phyloP scores from a whole-genome alignment of 1,140 invertebrate genomes.

The Hestina assimilis region DNA sequence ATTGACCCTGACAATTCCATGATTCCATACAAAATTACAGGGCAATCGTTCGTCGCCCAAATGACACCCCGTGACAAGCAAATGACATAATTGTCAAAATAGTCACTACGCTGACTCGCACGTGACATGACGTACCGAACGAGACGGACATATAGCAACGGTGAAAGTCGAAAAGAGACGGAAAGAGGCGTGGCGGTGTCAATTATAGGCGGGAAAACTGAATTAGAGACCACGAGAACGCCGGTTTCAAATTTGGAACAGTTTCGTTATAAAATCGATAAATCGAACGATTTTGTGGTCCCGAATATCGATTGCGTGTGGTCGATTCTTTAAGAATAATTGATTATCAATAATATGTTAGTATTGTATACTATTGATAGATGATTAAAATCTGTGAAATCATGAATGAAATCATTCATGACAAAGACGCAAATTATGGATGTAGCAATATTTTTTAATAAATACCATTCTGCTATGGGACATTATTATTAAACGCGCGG shows the following conservation, averaged over 20 bases:
- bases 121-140: conserved; percentile 59
- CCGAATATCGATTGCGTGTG: conserved; percentile 61
- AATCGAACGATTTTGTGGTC: conserved; percentile 67
- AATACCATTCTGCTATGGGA: conserved; percentile 52
- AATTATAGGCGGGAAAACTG: conserved; percentile 76
- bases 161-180: conserved; percentile 35
- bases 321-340: conserved; percentile 71
- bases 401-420: conserved; percentile 61
- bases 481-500: conserved; percentile 58
- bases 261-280: conserved; percentile 75
- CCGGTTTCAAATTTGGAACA: conserved; percentile 71
- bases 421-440: conserved; percentile 33
- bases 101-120: conserved; percentile 70
- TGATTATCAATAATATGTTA: conserved; percentile 65
- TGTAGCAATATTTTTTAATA: conserved; percentile 41
- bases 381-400: conserved; percentile 51
- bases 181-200: conserved; percentile 59
- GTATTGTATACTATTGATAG: conserved; percentile 60
- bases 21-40: conserved; percentile 72
- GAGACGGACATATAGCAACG: conserved; percentile 36
- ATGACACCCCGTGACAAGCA: conserved; percentile 74
- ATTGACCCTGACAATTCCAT: conserved; percentile 65
- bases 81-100: conserved; percentile 79
- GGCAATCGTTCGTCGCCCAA: conserved; percentile 72
- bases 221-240: conserved; percentile 69